Evolutionary conservation across 2,113 vertebrate genomes (phyloP).

Genomic region (Gadus chalcogrammus): DNA sequence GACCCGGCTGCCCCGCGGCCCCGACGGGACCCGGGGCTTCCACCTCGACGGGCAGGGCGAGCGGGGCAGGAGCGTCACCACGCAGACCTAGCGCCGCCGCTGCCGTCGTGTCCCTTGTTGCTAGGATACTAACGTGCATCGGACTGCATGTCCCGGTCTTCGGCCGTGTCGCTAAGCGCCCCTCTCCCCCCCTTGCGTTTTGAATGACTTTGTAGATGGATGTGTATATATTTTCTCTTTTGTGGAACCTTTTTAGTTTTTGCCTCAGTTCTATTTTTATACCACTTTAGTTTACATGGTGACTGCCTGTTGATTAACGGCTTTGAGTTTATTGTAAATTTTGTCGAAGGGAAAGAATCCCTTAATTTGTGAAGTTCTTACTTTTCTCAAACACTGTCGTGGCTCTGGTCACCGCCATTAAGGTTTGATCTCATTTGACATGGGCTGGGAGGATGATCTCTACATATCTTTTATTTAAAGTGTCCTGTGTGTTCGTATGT

Average conservation of each 20-base stretch:
- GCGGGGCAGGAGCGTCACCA: slow-evolving; percentile 69
- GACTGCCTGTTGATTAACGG: slow-evolving; percentile 46
- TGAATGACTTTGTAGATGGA: slow-evolving; percentile 32
- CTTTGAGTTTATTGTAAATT: slow-evolving; percentile 54
- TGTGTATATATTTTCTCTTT: slow-evolving; percentile 53
- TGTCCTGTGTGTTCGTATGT: slow-evolving; percentile 34
- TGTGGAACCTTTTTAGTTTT: slow-evolving; percentile 35
- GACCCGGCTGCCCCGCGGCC: slow-evolving; percentile 85
- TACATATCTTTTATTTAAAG: slow-evolving; percentile 5
- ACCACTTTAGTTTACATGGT: slow-evolving; percentile 58
- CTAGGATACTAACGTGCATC: slow-evolving; percentile 3
- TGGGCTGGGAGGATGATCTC: slow-evolving; percentile 14
- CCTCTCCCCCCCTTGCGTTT: slow-evolving; percentile 25
- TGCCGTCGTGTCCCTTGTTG: background rate
- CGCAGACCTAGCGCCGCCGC: slow-evolving; percentile 63
- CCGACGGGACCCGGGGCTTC: slow-evolving; percentile 91
- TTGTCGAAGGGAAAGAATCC: slow-evolving; percentile 38
- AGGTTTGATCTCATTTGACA: slow-evolving; percentile 28
- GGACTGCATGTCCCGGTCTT: slow-evolving; percentile 29
- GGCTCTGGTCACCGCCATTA: slow-evolving; percentile 36
- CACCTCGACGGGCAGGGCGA: slow-evolving; percentile 68
- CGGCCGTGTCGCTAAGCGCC: slow-evolving; percentile 23
- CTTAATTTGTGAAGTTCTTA: background rate
- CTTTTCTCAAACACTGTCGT: slow-evolving; percentile 17
- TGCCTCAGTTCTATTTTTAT: slow-evolving; percentile 70